Evolutionary conservation across 1,140 invertebrate species (phyloP), one percentile per base, ranked within the genome.

Genomic region (Scaptomyza pallida): DNA sequence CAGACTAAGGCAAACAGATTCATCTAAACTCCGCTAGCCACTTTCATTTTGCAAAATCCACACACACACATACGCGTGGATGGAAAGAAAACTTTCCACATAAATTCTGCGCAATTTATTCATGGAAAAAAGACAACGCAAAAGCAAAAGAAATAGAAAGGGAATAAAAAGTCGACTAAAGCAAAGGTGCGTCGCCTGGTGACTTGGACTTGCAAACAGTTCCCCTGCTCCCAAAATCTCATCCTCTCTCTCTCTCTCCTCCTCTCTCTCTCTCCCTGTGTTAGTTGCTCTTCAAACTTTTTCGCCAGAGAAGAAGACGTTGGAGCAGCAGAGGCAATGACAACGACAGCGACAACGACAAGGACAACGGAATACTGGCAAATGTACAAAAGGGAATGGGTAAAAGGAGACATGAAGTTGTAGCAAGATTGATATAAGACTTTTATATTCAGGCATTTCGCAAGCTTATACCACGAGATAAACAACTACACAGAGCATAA

Each of bases 61-160:
- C 51, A 35, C 33, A 10, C 9, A 26, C 23, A 10, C 50, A 33
- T 8, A 30, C 33, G 26, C 44, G 5, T 21, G n/a, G 47, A 45
- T 33, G 54, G 50, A 69, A 48, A 69, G 50, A 69, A 86, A 86
- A 86, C 81, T 86, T 86, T 86, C 43, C 78, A 82, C 81, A 86
- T 86, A 86, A 86, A 86, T 86, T 86, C 81, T 86, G 82, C 78
- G 82, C 81, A 86, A 86, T 86, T 86, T 86, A 86, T 86, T 86
- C 81, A 86, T 86, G 78, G 62, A 85, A 85, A 80, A 69, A 81
- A 64, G 47, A 43, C 26, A 50, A 55, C 30, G 3, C 13, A 2
- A 17, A 19, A 52, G 13, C 12, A 16, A n/a, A 37, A 35, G 43
- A 48, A 23, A 10, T 8, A 41, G 33, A 19, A 37, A 19, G 9